A percentile compares a stretch with the other conserved stretches of the same genome.
Conservation (phyloP, 2,113 vertebrate species). For the Tyto alba region DNA sequence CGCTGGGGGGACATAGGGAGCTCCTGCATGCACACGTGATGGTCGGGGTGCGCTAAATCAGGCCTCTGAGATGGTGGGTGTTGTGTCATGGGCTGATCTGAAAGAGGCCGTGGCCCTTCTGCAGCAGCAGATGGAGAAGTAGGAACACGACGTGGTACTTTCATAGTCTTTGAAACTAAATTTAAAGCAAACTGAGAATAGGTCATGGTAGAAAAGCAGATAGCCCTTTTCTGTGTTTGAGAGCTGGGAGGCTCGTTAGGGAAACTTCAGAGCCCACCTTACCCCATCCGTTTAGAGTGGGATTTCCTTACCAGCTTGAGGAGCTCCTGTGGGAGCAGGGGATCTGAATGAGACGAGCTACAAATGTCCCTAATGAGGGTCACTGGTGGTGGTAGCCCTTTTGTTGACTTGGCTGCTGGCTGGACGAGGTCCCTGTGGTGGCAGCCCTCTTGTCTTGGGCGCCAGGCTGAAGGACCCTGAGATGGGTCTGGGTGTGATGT, state of each 20-base stretch:
- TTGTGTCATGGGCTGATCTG: neutral
- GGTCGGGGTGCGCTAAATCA: neutral
- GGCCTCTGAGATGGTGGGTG: neutral
- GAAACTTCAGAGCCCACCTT: neutral
- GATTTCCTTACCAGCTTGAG: neutral
- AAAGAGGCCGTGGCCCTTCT: neutral
- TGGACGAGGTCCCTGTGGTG: neutral
- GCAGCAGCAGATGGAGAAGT: neutral
- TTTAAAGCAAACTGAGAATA: neutral
- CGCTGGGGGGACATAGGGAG: too few species aligned
- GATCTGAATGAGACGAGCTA: neutral
- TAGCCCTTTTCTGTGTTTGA: neutral
- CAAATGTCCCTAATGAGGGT: accelerated
- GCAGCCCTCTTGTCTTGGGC: neutral
- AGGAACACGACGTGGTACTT: neutral
- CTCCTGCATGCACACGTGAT: accelerated
- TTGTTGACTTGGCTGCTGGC: neutral
- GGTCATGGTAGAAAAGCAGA: accelerated
- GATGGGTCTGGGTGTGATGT: neutral
- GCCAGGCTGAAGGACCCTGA: neutral
- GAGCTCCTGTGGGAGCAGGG: neutral
- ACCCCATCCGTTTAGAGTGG: accelerated
- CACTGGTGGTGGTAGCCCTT: neutral
- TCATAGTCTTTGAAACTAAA: neutral
- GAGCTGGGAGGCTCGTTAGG: neutral